phyloP scores from a whole-genome alignment of 2,888 invertebrate genomes.

The Epinotia nisella region DNA sequence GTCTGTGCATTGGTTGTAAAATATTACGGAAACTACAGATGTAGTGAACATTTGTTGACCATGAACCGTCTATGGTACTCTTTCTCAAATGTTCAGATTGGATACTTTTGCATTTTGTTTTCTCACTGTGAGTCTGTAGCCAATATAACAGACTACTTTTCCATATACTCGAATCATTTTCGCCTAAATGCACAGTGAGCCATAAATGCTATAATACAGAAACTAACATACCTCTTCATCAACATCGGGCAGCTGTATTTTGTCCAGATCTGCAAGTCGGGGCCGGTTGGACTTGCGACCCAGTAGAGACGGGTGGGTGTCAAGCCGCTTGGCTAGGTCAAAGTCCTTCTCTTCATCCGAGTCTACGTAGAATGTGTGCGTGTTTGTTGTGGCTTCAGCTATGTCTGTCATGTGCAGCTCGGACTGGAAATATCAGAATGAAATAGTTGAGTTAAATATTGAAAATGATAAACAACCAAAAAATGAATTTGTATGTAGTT shows the following conservation, averaged over 20 bases:
- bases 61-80: too few species aligned
- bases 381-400: constrained; percentile 88
- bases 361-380: constrained; percentile 92
- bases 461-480: too few species aligned
- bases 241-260: constrained; percentile 84
- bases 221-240: constrained; percentile 74
- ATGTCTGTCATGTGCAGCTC: constrained; percentile 93
- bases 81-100: too few species aligned
- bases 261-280: constrained; percentile 84
- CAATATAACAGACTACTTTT: too few species aligned
- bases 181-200: too few species aligned
- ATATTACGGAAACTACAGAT: too few species aligned
- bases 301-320: constrained; percentile 90
- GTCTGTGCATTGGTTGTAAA: too few species aligned
- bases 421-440: constrained; percentile 84
- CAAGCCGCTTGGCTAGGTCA: constrained; percentile 88
- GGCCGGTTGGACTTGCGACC: constrained; percentile 89
- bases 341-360: constrained; percentile 86
- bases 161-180: too few species aligned
- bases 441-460: neutral
- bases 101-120: too few species aligned
- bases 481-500: too few species aligned
- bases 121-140: too few species aligned
- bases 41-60: too few species aligned
- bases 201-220: neutral